A percentile compares a stretch with the other conserved stretches of the same genome.
These are phyloP conservation scores for Globia sparganii DNA, from an alignment of 2,888 invertebrate genomes.

Conservation along the genomic window DNA sequence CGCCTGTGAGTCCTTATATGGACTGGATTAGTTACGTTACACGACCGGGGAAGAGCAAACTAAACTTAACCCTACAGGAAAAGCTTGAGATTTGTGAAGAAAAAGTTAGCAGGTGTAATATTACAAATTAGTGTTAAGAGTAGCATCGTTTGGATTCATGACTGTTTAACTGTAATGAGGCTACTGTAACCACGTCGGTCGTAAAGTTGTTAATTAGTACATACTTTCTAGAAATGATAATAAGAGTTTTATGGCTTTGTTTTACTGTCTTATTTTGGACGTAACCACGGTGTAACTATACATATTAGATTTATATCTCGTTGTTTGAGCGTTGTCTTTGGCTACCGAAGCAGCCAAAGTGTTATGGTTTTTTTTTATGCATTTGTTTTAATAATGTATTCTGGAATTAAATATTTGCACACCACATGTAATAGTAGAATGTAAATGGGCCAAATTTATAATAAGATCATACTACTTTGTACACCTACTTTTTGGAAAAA, in stretches of 20 bases:
- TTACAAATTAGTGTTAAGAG: neutral
- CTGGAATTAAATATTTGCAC: too few species aligned
- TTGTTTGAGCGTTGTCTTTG: neutral
- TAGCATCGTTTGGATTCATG: neutral
- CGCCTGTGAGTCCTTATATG: slow-evolving; percentile 45
- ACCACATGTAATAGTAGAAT: too few species aligned
- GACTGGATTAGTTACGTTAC: slow-evolving; percentile 30
- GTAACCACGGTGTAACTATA: neutral
- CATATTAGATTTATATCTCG: too few species aligned
- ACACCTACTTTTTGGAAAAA: too few species aligned
- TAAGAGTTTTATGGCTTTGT: neutral
- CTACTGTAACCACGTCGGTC: neutral
- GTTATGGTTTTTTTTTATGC: too few species aligned
- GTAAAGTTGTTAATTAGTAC: neutral
- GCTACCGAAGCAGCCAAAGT: neutral
- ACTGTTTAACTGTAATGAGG: neutral
- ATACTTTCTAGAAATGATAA: neutral
- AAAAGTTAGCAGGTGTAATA: slow-evolving; percentile 11
- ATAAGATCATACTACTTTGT: too few species aligned
- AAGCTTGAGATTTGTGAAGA: slow-evolving; percentile 10
- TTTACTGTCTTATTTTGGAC: slow-evolving; percentile 6
- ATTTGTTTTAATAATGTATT: too few species aligned
- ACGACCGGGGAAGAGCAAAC: neutral
- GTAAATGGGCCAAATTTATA: too few species aligned
- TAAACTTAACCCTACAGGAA: neutral